Conservation (phyloP, 2,797 vertebrate species). For the Muraenolepis orangiensis region DNA sequence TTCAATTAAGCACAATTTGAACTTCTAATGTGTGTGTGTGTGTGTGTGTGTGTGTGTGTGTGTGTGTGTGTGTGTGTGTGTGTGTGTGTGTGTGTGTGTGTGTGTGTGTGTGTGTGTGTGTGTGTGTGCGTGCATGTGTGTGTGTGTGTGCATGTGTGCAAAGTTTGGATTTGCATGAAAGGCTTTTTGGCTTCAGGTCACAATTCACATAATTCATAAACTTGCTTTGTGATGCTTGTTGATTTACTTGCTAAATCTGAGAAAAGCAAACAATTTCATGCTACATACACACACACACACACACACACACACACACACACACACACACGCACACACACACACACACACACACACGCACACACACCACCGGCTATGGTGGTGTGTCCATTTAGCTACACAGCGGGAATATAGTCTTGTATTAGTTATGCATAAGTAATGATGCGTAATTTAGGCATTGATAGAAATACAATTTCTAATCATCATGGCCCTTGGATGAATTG, state of each 20-base stretch:
- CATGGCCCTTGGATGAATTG: background rate
- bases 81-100: too few relatives aligned
- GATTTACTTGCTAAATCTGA: constrained; percentile 51
- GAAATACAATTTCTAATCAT: constrained; percentile 7
- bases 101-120: too few relatives aligned
- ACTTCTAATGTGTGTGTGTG: background rate
- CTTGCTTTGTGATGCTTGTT: constrained; percentile 38
- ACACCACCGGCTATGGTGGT: constrained; percentile 50
- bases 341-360: constrained; percentile 22
- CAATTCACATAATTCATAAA: constrained; percentile 41
- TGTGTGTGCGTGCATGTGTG: too few relatives aligned
- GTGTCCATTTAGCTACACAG: constrained; percentile 30
- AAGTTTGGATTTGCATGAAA: constrained; percentile 17
- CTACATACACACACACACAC: too few relatives aligned
- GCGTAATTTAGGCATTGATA: constrained; percentile 48
- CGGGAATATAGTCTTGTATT: constrained; percentile 34
- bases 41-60: too few relatives aligned
- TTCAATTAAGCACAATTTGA: background rate
- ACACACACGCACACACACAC: too few relatives aligned
- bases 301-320: too few relatives aligned
- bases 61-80: too few relatives aligned
- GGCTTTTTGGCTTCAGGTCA: constrained; percentile 23
- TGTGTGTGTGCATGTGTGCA: too few relatives aligned
- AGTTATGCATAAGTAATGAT: constrained; percentile 53
- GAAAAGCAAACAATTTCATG: constrained; percentile 48